These are phyloP conservation scores for Bombylius major DNA, from an alignment of 2,888 invertebrate species.

Conservation along the genomic window DNA sequence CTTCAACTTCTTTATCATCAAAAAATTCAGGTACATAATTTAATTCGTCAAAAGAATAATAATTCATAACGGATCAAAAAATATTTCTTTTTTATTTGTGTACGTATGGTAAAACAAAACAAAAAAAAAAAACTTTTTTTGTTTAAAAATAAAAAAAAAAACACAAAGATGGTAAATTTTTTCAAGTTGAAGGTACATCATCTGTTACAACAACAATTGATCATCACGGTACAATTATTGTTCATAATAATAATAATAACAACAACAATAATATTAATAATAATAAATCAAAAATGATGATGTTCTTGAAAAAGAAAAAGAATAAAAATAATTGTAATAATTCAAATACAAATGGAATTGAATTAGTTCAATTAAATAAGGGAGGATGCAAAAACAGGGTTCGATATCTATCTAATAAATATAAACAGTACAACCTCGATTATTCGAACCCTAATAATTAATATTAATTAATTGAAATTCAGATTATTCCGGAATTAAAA, in stretches of 20 bases:
- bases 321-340: neutral
- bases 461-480: too few species aligned
- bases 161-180: too few species aligned
- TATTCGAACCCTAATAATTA: too few species aligned
- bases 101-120: too few species aligned
- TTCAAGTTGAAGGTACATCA: neutral
- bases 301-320: neutral
- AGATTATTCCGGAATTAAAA: too few species aligned
- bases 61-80: too few species aligned
- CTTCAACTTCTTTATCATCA: neutral
- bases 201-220: neutral
- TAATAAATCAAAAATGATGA: slow-evolving; percentile 2
- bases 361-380: slow-evolving; percentile 24
- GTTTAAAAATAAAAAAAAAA: too few species aligned
- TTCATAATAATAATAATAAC: neutral
- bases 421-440: neutral
- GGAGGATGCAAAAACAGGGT: slow-evolving; percentile 31
- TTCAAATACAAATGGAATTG: slow-evolving; percentile 12
- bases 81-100: too few species aligned
- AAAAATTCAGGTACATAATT: neutral
- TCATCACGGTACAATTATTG: neutral
- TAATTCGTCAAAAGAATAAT: too few species aligned
- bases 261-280: too few species aligned
- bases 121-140: too few species aligned
- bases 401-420: slow-evolving; percentile 17